A percentile compares a stretch with the other conserved stretches of the same genome.
phyloP scores from a whole-genome alignment of 2,113 vertebrate species.

The Semicossyphus pulcher region DNA sequence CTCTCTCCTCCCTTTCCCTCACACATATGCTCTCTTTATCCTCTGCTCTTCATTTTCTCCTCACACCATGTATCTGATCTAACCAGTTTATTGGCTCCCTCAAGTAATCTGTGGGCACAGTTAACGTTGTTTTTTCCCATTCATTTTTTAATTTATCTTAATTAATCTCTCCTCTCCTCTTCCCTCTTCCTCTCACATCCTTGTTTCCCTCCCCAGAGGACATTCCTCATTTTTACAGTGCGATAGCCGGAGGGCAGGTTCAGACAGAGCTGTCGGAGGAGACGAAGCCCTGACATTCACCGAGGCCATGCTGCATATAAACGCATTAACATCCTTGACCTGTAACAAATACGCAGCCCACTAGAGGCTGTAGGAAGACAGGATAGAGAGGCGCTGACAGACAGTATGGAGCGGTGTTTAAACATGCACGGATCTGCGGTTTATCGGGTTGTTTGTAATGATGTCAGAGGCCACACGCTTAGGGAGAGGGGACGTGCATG shows the following conservation, averaged over 20 bases:
- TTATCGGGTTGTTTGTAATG: conserved; percentile 30
- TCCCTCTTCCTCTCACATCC: not conserved
- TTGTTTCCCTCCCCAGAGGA: conserved; percentile 11
- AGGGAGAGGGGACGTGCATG: not conserved
- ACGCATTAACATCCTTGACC: conserved; percentile 53
- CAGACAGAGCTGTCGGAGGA: conserved; percentile 50
- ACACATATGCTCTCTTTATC: conserved; percentile 38
- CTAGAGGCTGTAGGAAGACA: conserved; percentile 1
- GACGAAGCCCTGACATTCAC: conserved; percentile 44
- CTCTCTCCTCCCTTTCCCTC: conserved; percentile 29
- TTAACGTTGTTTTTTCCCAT: conserved; percentile 9
- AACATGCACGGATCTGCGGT: conserved; percentile 5
- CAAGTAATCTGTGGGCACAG: conserved; percentile 37
- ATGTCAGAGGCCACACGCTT: conserved; percentile 5
- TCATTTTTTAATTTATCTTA: conserved; percentile 41
- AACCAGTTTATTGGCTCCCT: conserved; percentile 31
- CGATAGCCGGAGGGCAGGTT: conserved; percentile 52
- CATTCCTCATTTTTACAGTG: conserved; percentile 50
- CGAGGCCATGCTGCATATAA: conserved; percentile 29
- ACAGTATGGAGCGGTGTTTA: conserved; percentile 1
- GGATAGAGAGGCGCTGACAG: not conserved
- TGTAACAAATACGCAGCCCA: conserved; percentile 28
- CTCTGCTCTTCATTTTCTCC: conserved; percentile 39
- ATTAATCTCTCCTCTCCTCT: conserved; percentile 42
- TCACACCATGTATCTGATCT: conserved; percentile 38